Base-by-base conservation (phyloP, 2,113 vertebrate species). In the Lamprologus tigripictilis region DNA sequence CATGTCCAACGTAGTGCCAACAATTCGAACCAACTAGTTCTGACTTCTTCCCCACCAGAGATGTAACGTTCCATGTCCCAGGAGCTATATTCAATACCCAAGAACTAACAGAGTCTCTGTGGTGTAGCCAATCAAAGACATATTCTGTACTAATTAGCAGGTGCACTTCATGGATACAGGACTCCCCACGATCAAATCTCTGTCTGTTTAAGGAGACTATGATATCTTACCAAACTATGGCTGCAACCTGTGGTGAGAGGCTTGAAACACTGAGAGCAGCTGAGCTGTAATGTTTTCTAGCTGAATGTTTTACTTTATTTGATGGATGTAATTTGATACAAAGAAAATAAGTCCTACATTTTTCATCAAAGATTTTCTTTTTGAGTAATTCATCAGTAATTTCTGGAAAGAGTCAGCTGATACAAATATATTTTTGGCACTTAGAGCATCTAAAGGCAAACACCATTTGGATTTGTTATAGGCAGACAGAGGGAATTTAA, bases 301-400 rank as follows among this genome's bases (percentile, higher is more conserved):
- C 14, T 71, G 5, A 0, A 42, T 71, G 8, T 40, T 71, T 42
- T 42, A 0, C 2, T 42, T 23, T 9, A 14, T 42, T 71, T 71
- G n/a, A 71, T 71, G 66, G 66, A 42, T 42, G 33, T 23, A 42
- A 71, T 40, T 68, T 68, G 7, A 40, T 6, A 66, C 61, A 37
- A 63, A 63, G 17, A 37, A 0, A 66, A 8, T 0, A 35, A 12
- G 9, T 21, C 19, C 33, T 11, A 63, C 17, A 63, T 63, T 63
- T 63, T 63, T 63, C 28, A 0, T 66, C 33, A 66, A 66, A 68
- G 63, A 21, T 68, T 37, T 12, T 40, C n/a, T 13, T 68, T 21
- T 21, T 21, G 19, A 40, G 19, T 40, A 71, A 3, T 40, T 14
- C 7, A 71, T 2, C 66, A 23, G 21, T 71, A 23, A 42, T 16